These are phyloP conservation scores for Papilio polytes DNA, from an alignment of 1,140 invertebrate species.

Conservation along the genomic window DNA sequence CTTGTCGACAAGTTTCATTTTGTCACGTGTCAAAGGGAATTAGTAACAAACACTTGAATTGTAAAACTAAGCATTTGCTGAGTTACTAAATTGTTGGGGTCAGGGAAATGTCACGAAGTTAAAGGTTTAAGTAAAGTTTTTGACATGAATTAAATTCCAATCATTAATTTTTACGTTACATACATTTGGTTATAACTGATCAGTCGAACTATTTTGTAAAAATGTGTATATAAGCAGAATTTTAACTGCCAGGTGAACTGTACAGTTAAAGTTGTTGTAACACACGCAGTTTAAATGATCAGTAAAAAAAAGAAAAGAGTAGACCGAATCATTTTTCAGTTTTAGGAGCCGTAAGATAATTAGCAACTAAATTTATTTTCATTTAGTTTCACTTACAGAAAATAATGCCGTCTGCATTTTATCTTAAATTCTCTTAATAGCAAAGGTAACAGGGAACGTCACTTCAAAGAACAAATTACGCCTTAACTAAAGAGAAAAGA, in stretches of 20 bases:
- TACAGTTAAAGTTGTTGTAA: too few species aligned
- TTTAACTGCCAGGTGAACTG: too few species aligned
- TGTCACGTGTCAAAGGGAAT: conserved; percentile 24
- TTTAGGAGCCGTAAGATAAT: background rate
- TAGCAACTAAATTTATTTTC: background rate
- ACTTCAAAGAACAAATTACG: conserved; percentile 16
- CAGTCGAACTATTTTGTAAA: too few species aligned
- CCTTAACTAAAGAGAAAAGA: background rate
- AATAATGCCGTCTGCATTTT: background rate
- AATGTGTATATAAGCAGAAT: too few species aligned
- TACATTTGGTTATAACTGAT: too few species aligned
- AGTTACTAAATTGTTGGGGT: background rate
- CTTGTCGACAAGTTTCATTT: conserved; percentile 20
- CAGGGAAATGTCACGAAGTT: background rate
- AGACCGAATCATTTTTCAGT: background rate
- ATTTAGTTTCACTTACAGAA: background rate
- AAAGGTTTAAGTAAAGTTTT: background rate
- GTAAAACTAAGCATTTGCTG: background rate
- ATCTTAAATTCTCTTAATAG: background rate
- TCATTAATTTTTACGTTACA: too few species aligned
- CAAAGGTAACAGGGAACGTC: background rate
- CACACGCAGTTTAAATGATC: too few species aligned
- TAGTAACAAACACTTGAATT: background rate
- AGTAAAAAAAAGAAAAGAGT: too few species aligned
- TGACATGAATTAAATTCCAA: too few species aligned